These are phyloP conservation scores for Antheraea mylitta DNA, from an alignment of 1,140 invertebrate genomes.

Conservation along the genomic window DNA sequence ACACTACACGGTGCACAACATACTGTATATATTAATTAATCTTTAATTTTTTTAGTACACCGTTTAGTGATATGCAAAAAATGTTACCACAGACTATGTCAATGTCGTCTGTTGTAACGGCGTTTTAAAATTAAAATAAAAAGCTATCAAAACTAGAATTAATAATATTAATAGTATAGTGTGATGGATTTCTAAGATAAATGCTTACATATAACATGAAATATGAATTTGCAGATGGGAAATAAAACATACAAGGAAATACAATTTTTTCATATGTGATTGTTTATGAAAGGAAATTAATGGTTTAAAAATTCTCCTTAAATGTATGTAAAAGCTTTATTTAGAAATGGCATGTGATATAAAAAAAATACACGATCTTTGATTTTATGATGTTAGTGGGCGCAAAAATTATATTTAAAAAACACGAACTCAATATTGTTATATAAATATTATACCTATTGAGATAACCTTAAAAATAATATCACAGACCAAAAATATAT, in stretches of 20 bases:
- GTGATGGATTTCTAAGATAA: neutral
- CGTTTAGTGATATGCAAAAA: constrained; percentile 19
- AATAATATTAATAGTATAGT: constrained; percentile 13
- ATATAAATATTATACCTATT: neutral
- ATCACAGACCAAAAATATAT: constrained; percentile 65
- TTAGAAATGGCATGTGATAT: no score
- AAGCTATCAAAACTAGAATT: constrained; percentile 22
- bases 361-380: no score
- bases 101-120: constrained; percentile 17
- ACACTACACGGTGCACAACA: constrained; percentile 34
- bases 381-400: neutral
- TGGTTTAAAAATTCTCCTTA: no score
- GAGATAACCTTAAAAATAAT: constrained; percentile 59
- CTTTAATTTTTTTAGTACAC: neutral
- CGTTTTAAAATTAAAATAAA: constrained; percentile 16
- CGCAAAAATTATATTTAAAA: neutral
- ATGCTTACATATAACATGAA: neutral
- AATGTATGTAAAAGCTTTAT: no score
- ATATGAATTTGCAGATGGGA: no score
- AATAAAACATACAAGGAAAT: no score
- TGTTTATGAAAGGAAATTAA: no score
- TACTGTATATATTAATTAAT: neutral
- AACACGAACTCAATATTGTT: neutral
- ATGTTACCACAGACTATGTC: constrained; percentile 18
- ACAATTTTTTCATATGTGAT: no score